Base-by-base conservation (phyloP, 2,888 invertebrate species). In the Lepidonotus clava region DNA sequence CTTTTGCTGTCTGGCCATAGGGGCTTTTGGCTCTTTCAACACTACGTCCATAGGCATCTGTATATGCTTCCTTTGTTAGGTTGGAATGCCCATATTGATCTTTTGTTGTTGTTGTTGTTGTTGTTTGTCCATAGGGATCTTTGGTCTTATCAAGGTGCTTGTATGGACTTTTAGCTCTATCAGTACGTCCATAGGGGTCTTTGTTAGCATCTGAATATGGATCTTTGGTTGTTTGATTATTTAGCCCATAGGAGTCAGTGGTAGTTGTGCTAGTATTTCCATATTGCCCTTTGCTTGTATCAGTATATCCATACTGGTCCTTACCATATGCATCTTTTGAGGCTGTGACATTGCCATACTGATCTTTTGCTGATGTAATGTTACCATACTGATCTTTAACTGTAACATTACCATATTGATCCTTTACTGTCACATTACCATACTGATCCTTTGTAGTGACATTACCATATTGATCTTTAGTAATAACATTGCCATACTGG, bases 371-470 rank as follows among this genome's bases (percentile, higher is more conserved):
- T 34, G 76, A 21, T 76, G 40, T 76, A 24, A 76, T 21, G 21
- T 38, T 0, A 21, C 36, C 6, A 28, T 28, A 80, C 24, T 80
- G 41, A 28, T 80, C 80, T 34, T 46, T 80, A 4, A 34, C 38
- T 1, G 24, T 41, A 1, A 28, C 24, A 8, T 41, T 21, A 28
- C 80, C 80, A 80, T 80, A 80, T 46, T 80, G 80, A 18, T 80
- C 80, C 24, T 80, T 80, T 1, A 38, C 2, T 32, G 51, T 41
- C 5, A 32, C 41, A 4, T 18, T 41, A 8, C 80, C 80, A 41
- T 80, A 80, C 46, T 80, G 80, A 41, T 80, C 80, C 24, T 41
- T 80, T 1, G 80, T 80, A 18, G 38, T 41, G 2, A 80, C 32
- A 11, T 80, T 41, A 24, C 80, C 80, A 41, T 80, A 80, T 21